Evolutionary conservation across 2,113 vertebrate species (phyloP).

Genomic region (Natator depressus): DNA sequence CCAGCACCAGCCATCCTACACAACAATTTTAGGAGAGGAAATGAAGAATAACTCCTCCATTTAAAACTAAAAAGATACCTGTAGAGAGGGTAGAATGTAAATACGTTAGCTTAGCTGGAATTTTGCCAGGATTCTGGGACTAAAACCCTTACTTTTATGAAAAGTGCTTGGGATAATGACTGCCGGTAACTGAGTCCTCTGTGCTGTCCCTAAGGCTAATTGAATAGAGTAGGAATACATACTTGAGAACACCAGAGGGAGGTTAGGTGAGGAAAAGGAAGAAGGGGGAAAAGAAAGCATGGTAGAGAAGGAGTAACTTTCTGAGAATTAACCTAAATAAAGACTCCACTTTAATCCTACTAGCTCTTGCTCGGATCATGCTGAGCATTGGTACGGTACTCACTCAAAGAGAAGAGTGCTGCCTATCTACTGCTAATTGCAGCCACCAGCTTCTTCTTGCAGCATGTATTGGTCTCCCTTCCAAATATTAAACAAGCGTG

Average conservation of each 20-base stretch:
- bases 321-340: background rate
- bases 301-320: constrained; percentile 7
- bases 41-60: constrained; percentile 33
- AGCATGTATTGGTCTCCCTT: background rate
- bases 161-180: constrained; percentile 68
- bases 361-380: background rate
- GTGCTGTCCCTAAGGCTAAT: constrained; percentile 63
- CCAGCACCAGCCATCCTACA: background rate
- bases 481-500: background rate
- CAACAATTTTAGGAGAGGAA: background rate
- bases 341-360: background rate
- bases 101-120: constrained; percentile 61
- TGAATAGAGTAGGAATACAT: constrained; percentile 58
- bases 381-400: background rate
- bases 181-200: constrained; percentile 30
- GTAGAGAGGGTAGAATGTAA: constrained; percentile 51
- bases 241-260: constrained; percentile 46
- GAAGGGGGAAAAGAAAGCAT: constrained; percentile 55
- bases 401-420: background rate
- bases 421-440: rapidly evolving
- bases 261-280: constrained; percentile 45
- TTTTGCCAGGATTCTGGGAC: constrained; percentile 63
- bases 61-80: constrained; percentile 49
- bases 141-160: constrained; percentile 66
- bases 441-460: background rate